phyloP scores from a whole-genome alignment of 2,113 vertebrate species.

The Rhea pennata region DNA sequence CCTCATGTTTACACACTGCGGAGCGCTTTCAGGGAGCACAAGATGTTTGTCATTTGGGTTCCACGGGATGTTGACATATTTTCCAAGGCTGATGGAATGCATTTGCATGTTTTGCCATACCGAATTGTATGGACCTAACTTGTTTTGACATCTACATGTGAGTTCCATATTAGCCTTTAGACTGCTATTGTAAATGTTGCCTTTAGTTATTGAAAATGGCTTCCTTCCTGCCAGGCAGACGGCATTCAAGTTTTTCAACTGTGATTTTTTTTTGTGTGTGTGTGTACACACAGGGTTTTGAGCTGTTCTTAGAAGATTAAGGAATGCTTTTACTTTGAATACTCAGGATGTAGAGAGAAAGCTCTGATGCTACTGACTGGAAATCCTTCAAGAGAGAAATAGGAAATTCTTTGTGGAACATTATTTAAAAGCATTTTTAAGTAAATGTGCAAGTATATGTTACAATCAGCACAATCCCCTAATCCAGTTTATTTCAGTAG shows the following conservation, averaged over 20 bases:
- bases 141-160: constrained; percentile 64
- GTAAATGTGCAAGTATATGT: background rate
- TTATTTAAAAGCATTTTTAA: background rate
- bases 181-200: constrained; percentile 61
- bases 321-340: constrained; percentile 35
- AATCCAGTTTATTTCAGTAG: background rate
- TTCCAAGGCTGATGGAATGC: constrained; percentile 57
- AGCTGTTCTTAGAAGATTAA: constrained; percentile 45
- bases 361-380: constrained; percentile 11
- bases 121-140: constrained; percentile 56
- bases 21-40: constrained; percentile 57
- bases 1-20: constrained; percentile 69
- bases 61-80: constrained; percentile 63
- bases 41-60: constrained; percentile 64
- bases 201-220: constrained; percentile 54
- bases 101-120: constrained; percentile 62
- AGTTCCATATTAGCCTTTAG: constrained; percentile 63
- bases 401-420: background rate
- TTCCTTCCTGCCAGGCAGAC: constrained; percentile 43
- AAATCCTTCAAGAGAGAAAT: background rate
- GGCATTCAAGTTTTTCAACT: constrained; percentile 55
- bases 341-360: constrained; percentile 17
- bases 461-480: rapidly evolving
- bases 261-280: constrained; percentile 17
- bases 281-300: background rate